These are phyloP conservation scores for Rhombomys opimus DNA, from an alignment of 2,113 vertebrate genomes.

Conservation along the genomic window DNA sequence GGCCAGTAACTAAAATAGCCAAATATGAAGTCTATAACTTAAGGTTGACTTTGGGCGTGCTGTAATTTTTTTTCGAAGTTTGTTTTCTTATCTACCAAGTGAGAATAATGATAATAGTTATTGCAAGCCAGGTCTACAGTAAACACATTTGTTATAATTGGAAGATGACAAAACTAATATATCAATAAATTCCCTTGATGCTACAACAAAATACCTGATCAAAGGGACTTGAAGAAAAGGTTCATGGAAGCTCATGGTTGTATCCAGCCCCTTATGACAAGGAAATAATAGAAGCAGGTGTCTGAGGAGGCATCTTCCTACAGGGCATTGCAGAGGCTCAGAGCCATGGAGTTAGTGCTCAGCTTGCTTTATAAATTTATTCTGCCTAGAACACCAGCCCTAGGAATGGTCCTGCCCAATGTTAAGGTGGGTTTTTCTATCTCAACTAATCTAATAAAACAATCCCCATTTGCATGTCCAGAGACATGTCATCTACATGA, in stretches of 20 bases:
- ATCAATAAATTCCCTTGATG: not conserved
- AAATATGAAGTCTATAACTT: not conserved
- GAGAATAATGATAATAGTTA: not conserved
- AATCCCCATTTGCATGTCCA: not conserved
- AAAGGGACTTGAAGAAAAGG: not conserved
- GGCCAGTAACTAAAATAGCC: not conserved
- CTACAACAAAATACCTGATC: not conserved
- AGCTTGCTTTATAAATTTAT: too few species aligned
- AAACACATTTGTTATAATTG: not conserved
- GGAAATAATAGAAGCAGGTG: not conserved
- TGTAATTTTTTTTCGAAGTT: not conserved
- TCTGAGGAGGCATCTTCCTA: not conserved
- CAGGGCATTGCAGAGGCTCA: not conserved
- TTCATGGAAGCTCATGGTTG: not conserved
- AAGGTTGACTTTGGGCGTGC: not conserved
- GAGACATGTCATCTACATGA: not conserved
- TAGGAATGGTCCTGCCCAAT: not conserved
- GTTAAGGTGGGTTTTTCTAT: too few species aligned
- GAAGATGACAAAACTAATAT: not conserved
- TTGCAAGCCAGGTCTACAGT: accelerated
- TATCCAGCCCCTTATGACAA: too few species aligned
- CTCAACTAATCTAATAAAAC: not conserved
- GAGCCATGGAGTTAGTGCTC: too few species aligned
- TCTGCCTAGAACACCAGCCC: too few species aligned
- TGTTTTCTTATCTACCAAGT: conserved; percentile 11